These are phyloP conservation scores for Calameuta filiformis DNA, from an alignment of 2,888 invertebrate species.

Conservation along the genomic window DNA sequence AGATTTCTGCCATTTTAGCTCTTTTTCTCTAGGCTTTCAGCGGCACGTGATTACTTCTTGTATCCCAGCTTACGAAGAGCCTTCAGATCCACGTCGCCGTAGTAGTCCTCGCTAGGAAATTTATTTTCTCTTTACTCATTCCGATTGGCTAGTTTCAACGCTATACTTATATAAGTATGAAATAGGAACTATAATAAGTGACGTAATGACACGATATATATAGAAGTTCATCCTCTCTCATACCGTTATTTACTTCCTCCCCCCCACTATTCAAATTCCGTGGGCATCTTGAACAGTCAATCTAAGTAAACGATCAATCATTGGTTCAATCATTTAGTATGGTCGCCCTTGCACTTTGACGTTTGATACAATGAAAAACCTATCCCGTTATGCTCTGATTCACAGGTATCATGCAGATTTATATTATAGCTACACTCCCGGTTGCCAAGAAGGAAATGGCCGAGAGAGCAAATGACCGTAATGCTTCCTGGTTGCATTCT, in stretches of 20 bases:
- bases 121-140: conserved; percentile 9
- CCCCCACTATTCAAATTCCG: background rate
- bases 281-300: background rate
- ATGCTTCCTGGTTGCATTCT: background rate
- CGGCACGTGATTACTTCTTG: conserved; percentile 63
- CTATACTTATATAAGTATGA: background rate
- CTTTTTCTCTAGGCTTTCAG: background rate
- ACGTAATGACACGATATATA: background rate
- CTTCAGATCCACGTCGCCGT: conserved; percentile 90
- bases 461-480: background rate
- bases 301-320: background rate
- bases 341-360: background rate
- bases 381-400: background rate
- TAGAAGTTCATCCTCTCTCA: background rate
- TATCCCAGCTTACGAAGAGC: conserved; percentile 86
- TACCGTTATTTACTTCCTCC: background rate
- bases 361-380: background rate
- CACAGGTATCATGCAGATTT: background rate
- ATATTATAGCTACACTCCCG: background rate
- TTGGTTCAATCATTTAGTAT: background rate
- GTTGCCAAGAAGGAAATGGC: background rate
- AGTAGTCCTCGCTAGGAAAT: conserved; percentile 85
- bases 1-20: background rate
- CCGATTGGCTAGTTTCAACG: background rate
- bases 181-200: background rate